These are phyloP conservation scores for Drosophila setifemur DNA, from an alignment of 1,140 invertebrate species.

Conservation along the genomic window DNA sequence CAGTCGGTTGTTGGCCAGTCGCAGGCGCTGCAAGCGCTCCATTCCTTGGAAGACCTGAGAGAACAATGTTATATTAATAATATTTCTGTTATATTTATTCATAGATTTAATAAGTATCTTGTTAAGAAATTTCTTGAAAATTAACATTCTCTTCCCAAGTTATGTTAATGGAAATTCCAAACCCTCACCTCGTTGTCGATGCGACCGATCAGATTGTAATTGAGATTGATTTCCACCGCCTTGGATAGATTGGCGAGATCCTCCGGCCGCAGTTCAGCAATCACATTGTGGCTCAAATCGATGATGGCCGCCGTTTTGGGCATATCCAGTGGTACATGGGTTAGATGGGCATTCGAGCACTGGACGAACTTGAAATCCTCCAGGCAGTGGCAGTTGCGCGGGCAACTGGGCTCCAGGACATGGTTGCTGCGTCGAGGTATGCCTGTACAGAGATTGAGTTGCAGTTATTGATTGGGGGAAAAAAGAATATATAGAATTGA, in stretches of 20 bases:
- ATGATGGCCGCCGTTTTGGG: conserved; percentile 68
- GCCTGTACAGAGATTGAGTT: conserved; percentile 14
- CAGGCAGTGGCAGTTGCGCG: conserved; percentile 64
- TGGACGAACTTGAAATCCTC: conserved; percentile 69
- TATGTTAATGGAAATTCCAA: too few relatives aligned
- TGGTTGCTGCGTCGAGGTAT: conserved; percentile 74
- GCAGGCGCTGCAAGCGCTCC: conserved; percentile 60
- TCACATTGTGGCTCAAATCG: conserved; percentile 76
- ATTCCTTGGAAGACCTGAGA: conserved; percentile 62
- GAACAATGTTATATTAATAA: neutral
- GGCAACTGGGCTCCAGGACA: conserved; percentile 73
- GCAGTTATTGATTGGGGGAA: neutral
- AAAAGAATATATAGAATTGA: neutral
- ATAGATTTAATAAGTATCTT: neutral
- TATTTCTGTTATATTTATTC: neutral
- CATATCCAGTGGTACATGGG: conserved; percentile 69
- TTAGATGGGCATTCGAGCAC: conserved; percentile 62
- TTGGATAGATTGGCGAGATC: conserved; percentile 72
- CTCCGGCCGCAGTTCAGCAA: conserved; percentile 58
- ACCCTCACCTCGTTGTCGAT: conserved; percentile 67
- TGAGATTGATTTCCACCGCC: conserved; percentile 72
- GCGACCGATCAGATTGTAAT: conserved; percentile 60
- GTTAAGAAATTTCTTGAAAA: too few relatives aligned
- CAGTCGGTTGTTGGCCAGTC: conserved; percentile 84
- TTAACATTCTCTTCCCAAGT: too few relatives aligned